Base-by-base conservation (phyloP, 2,113 vertebrate species). In the Hipposideros armiger region DNA sequence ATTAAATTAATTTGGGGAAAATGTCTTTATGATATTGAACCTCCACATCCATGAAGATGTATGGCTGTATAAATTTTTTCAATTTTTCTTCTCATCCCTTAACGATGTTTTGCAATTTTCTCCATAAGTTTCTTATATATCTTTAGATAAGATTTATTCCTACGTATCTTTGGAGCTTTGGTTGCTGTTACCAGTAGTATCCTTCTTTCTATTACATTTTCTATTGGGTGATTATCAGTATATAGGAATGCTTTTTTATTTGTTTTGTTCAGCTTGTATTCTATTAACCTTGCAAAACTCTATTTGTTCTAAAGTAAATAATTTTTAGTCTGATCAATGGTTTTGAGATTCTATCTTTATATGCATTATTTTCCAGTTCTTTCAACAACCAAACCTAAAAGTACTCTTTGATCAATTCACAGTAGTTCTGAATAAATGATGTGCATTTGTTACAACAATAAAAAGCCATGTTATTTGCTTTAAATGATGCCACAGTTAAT, bases 221-320 rank as follows among this genome's bases (percentile, higher is more conserved):
- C 36, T 24, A 64, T 40, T 58, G 90, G 42, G 26, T 86, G 64
- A 72, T 90, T 70, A 11, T 73, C 64, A 45, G 15, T 36, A 36
- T 77, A 50, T 16, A 83, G 24, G 47, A 62, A 85, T 50, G 5
- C 1, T 83, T 87, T 90, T 90, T 54, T 5, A 84, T 17, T 92
- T 91, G 22, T 87, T 90, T 80, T 94, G 30, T 50, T 90, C 9
- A 50, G 14, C 19, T 90, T 80, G 4, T 91, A 74, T 52, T 40
- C 19, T 78, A 52, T 67, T 22, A 85, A 13, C 20, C 10, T 89
- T 89, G 30, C 32, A 90, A 85, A 92, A 67, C 26, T 94, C 45
- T 80, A 87, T 47, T 73, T 94, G 11, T 83, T 80, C 64, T 81
- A 64, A 97, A 88, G 92, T n/a, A 73, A 89, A 85, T 67, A 10